phyloP scores from a whole-genome alignment of 92 coral and sea anemone species.

The Siderastrea radians region DNA sequence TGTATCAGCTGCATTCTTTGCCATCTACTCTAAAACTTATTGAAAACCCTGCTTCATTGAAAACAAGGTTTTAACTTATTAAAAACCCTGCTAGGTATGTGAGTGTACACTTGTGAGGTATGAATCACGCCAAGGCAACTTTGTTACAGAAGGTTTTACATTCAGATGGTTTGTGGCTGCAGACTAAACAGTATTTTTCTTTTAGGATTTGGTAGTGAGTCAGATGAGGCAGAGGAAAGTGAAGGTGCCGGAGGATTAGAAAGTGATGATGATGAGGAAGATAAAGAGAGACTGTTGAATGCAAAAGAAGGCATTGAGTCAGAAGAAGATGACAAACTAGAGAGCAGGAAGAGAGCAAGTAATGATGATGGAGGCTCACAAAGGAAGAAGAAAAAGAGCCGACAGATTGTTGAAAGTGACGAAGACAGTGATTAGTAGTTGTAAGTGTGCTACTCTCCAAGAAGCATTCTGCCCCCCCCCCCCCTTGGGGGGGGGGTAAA shows the following conservation, averaged over 20 bases:
- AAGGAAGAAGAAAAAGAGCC: slow-evolving; percentile 92
- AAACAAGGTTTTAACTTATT: too few species aligned
- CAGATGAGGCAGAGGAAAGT: slow-evolving; percentile 86
- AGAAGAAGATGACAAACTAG: slow-evolving; percentile 71
- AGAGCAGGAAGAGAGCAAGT: slow-evolving; percentile 72
- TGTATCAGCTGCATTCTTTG: too few species aligned
- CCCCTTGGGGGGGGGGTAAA: too few species aligned
- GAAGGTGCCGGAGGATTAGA: slow-evolving; percentile 88
- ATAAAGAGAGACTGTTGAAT: slow-evolving; percentile 78
- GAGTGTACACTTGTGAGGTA: too few species aligned
- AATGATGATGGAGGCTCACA: slow-evolving; percentile 79
- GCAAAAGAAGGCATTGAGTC: slow-evolving; percentile 86
- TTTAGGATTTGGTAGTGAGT: slow-evolving; percentile 76
- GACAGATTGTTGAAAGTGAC: slow-evolving; percentile 93
- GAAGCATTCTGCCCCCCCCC: too few species aligned
- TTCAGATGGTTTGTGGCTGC: not conserved
- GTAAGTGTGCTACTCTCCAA: too few species aligned
- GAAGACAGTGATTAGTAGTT: slow-evolving; percentile 90
- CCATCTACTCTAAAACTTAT: too few species aligned
- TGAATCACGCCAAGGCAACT: too few species aligned
- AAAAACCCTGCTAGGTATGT: too few species aligned
- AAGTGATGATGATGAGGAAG: slow-evolving; percentile 93
- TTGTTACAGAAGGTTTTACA: too few species aligned
- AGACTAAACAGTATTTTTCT: not conserved
- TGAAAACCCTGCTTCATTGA: too few species aligned